A percentile compares a stretch with the other conserved stretches of the same genome.
Conservation (phyloP, 2,888 invertebrate genomes). For the Penaeus monodon region DNA sequence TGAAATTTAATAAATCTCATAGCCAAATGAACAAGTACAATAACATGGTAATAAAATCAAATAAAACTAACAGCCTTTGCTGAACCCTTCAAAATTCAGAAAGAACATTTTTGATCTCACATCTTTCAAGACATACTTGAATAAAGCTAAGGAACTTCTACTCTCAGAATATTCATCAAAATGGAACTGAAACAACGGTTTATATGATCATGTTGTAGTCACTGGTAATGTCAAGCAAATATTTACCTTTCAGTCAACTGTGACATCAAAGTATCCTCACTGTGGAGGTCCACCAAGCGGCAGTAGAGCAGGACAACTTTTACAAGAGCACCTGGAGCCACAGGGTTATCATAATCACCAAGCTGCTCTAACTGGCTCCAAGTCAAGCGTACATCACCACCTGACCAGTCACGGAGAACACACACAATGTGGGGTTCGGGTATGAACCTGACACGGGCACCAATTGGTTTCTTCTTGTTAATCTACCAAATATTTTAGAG, state of each 20-base stretch:
- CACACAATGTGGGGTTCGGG: slow-evolving; percentile 67
- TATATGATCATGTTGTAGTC: background rate
- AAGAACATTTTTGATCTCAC: too few species aligned
- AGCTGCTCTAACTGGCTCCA: slow-evolving; percentile 68
- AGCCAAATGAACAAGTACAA: too few species aligned
- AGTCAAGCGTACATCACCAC: slow-evolving; percentile 47
- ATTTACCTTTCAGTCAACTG: slow-evolving; percentile 66
- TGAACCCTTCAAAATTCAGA: too few species aligned
- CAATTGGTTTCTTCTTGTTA: slow-evolving; percentile 70
- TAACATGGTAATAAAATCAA: too few species aligned
- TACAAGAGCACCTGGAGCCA: slow-evolving; percentile 71
- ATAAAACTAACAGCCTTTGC: too few species aligned
- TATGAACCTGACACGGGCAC: slow-evolving; percentile 70
- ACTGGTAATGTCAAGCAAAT: background rate
- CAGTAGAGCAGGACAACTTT: slow-evolving; percentile 72
- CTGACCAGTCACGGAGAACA: slow-evolving; percentile 47
- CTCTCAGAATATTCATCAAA: too few species aligned
- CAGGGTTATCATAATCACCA: slow-evolving; percentile 70
- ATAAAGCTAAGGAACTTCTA: too few species aligned
- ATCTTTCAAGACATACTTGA: too few species aligned
- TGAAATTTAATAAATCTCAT: too few species aligned
- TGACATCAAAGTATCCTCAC: slow-evolving; percentile 60
- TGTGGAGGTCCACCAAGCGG: slow-evolving; percentile 68
- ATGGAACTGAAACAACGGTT: too few species aligned
- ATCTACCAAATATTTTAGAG: slow-evolving; percentile 11